Evolutionary conservation across 1,140 invertebrate genomes (phyloP), one percentile per base, ranked within the genome.

Genomic region (Belonocnema kinseyi): DNA sequence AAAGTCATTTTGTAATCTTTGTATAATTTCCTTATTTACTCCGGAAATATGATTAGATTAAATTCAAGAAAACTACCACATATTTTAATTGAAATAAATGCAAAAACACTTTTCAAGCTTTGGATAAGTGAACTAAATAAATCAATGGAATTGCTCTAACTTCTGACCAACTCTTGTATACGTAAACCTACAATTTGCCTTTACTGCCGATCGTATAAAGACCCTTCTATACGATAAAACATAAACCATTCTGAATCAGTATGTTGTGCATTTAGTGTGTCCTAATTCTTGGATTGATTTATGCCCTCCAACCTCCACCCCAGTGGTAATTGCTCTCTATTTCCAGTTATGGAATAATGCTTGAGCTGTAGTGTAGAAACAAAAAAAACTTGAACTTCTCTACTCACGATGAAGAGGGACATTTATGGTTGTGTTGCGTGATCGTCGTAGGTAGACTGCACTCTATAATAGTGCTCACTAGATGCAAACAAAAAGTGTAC

Each of bases 361-460:
- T 54, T 19, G 21, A 33, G 58, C 33, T 61, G 26, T 14, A 14
- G 21, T 14, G 21, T 2, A 33, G 33, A 26, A 33, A 61, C 50
- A 72, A 74, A 72, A 77, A 51, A 72, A 50, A 83, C 82, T 85
- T 80, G 58, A 71, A 58, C 58, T 54, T 17, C 53, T 83, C 72
- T 52, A 75, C 33, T 77, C 73, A 79, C 81, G 77, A 80, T 83
- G 83, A 86, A 82, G 85, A 85, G 80, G 11, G 50, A 72, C 73
- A 76, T 80, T 86, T 86, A 86, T 81, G 79, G 81, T 78, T 70
- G 54, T 73, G 79, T 87, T 81, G 85, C 86, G 84, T 87, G 86
- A 79, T 83, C 56, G 66, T 26, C 56, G 11, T 66, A 73, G 33
- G 58, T 61, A 61, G 58, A 61, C 12, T 61, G 21, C 56, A 61